These are phyloP conservation scores for Mesochorus sp. DNA, from an alignment of 2,888 invertebrate species.

Conservation along the genomic window DNA sequence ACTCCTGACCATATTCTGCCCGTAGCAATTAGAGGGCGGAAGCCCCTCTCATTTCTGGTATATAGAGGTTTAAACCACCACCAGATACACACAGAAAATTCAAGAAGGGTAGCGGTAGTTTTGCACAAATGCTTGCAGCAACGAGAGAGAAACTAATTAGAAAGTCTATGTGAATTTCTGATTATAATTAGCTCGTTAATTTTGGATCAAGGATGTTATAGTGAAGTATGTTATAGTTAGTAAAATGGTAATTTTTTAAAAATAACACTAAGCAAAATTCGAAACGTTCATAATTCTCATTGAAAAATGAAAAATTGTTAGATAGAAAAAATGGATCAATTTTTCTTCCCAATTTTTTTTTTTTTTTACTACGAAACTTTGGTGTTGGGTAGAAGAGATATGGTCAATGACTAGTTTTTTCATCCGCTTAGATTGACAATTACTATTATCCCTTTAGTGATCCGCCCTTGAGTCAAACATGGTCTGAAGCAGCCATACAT, in stretches of 20 bases:
- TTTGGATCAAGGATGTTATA: no score
- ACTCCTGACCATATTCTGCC: slow-evolving; percentile 43
- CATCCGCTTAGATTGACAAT: neutral
- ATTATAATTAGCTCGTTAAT: slow-evolving; percentile 19
- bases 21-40: slow-evolving; percentile 58
- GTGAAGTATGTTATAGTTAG: no score
- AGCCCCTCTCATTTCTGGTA: slow-evolving; percentile 41
- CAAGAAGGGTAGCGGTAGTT: slow-evolving; percentile 28
- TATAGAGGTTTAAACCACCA: neutral
- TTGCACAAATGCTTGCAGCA: slow-evolving; percentile 49
- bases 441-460: neutral
- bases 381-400: no score
- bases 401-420: no score
- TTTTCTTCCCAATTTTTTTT: no score
- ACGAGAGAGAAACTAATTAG: slow-evolving; percentile 2
- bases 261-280: no score
- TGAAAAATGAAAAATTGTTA: no score
- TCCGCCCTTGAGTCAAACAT: neutral
- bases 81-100: neutral
- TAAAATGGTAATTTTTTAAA: no score
- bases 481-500: slow-evolving; percentile 44
- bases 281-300: no score
- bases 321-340: no score
- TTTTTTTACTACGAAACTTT: no score
- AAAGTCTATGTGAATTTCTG: slow-evolving; percentile 20